A percentile compares a stretch with the other conserved stretches of the same genome.
Conservation (phyloP, 2,113 vertebrate species). For the Aphelocoma coerulescens region DNA sequence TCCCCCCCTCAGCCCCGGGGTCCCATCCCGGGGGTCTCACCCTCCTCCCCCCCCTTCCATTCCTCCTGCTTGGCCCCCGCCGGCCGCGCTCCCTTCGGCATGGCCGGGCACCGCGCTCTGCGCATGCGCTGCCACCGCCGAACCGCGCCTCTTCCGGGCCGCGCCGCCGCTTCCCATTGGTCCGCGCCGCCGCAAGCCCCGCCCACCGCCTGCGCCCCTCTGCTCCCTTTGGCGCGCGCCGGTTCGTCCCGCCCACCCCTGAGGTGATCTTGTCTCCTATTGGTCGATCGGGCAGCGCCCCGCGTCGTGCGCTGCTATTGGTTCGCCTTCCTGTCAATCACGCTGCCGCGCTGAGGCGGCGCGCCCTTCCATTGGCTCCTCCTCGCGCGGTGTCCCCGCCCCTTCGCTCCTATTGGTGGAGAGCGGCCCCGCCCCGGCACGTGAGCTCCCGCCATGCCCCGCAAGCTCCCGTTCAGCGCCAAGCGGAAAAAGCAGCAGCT, state of each 20-base stretch:
- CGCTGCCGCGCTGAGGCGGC: fast-evolving
- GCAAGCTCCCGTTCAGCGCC: not conserved
- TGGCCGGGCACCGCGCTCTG: not conserved
- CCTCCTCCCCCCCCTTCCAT: not conserved
- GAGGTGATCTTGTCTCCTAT: fast-evolving
- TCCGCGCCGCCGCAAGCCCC: fast-evolving
- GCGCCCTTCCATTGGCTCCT: not conserved
- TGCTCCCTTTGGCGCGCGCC: no score
- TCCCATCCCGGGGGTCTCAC: not conserved
- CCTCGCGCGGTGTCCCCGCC: not conserved
- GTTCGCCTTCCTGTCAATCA: fast-evolving
- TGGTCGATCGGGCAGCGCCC: fast-evolving
- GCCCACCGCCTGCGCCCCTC: fast-evolving
- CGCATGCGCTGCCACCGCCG: not conserved
- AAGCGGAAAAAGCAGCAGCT: not conserved
- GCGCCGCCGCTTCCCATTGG: not conserved
- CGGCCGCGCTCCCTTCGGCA: not conserved
- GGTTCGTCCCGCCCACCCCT: not conserved
- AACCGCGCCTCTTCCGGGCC: not conserved
- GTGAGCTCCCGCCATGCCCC: not conserved
- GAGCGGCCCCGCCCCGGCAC: not conserved
- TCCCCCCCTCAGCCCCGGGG: no score
- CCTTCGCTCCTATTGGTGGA: not conserved
- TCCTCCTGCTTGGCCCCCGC: not conserved
- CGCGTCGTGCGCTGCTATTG: not conserved